A percentile compares a stretch with the other conserved stretches of the same genome.
Evolutionary conservation across 2,797 vertebrate species (phyloP).

Genomic region (Pipistrellus pygmaeus): DNA sequence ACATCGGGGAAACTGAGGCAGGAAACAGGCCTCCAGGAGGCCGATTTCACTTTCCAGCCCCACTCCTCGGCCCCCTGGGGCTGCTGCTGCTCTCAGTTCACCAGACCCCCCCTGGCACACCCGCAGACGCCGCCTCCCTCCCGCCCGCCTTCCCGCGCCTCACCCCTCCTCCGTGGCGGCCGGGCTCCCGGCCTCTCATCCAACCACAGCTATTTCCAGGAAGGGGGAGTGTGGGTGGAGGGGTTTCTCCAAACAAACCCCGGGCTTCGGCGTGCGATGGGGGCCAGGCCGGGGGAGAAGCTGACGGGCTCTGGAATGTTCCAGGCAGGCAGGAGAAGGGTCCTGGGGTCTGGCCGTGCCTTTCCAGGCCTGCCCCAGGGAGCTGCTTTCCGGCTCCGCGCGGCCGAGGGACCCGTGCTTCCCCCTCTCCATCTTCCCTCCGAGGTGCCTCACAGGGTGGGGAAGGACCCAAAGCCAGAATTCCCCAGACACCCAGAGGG

Average conservation of each 20-base stretch:
- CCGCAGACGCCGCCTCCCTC: neutral
- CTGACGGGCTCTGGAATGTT: conserved; percentile 62
- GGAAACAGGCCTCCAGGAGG: neutral
- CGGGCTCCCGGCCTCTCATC: conserved; percentile 63
- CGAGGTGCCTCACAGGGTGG: neutral
- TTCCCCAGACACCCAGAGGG: neutral
- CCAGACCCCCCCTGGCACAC: neutral
- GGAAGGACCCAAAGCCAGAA: neutral
- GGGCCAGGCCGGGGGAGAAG: conserved; percentile 66
- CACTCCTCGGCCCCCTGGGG: neutral
- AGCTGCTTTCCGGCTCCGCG: neutral
- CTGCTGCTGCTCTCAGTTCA: neutral
- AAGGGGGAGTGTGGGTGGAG: conserved; percentile 73
- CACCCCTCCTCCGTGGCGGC: conserved; percentile 56
- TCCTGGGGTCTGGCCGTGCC: neutral
- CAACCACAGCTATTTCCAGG: conserved; percentile 83
- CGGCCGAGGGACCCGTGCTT: neutral
- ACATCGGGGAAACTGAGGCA: conserved; percentile 26
- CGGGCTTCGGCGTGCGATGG: conserved; percentile 59
- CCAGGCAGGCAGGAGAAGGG: conserved; percentile 32
- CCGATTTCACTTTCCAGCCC: neutral
- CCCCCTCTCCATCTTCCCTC: neutral
- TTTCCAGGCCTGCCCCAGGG: neutral
- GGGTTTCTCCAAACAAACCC: conserved; percentile 82
- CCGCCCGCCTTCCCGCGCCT: conserved; percentile 59